These are phyloP conservation scores for Arvicanthis niloticus DNA, from an alignment of 2,113 vertebrate species.

Conservation along the genomic window DNA sequence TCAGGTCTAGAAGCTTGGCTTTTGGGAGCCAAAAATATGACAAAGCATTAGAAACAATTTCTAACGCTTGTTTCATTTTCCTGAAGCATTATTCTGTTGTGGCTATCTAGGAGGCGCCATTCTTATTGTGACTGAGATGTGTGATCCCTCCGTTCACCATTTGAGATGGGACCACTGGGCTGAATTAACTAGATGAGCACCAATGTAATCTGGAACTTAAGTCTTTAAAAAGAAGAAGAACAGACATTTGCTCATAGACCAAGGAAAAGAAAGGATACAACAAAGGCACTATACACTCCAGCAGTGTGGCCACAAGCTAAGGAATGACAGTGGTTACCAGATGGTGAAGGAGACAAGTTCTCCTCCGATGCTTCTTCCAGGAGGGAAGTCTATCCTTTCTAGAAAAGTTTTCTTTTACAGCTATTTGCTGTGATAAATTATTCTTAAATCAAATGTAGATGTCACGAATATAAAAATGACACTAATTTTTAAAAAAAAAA, in stretches of 20 bases:
- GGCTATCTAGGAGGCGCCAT: background rate
- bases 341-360: rapidly evolving
- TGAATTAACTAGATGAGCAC: background rate
- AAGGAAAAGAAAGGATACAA: background rate
- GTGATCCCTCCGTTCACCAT: background rate
- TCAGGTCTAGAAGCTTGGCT: no score
- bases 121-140: rapidly evolving
- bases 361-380: background rate
- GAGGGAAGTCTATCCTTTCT: background rate
- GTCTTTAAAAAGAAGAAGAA: background rate
- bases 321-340: background rate
- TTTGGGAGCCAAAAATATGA: no score
- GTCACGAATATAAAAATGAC: background rate
- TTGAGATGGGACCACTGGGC: background rate
- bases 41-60: no score
- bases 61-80: background rate
- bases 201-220: background rate
- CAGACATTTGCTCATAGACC: background rate
- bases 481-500: background rate
- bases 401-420: background rate
- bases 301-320: background rate
- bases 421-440: background rate
- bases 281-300: background rate
- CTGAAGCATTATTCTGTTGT: background rate
- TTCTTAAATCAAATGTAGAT: background rate